These are phyloP conservation scores for Eristalinus sepulchralis DNA, from an alignment of 2,888 invertebrate species.

Conservation along the genomic window DNA sequence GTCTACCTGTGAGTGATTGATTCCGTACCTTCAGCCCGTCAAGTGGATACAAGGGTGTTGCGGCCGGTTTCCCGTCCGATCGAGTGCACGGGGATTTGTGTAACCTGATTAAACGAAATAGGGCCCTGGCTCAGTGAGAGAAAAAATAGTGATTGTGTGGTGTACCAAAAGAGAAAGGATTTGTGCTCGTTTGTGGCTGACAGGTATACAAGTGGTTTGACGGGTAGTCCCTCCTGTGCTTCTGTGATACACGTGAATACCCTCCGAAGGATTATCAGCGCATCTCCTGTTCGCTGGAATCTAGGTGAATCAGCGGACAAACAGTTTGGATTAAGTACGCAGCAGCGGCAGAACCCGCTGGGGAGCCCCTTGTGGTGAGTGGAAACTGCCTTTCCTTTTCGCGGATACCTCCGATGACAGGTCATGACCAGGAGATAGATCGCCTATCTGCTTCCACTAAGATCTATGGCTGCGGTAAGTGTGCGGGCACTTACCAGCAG, in stretches of 20 bases:
- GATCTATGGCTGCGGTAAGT: not conserved
- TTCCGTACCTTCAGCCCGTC: slow-evolving; percentile 49
- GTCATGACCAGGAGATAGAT: slow-evolving; percentile 53
- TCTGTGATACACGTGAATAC: slow-evolving; percentile 38
- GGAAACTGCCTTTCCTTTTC: not conserved
- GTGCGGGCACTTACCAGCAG: not conserved
- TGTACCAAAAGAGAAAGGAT: slow-evolving; percentile 59
- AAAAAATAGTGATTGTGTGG: slow-evolving; percentile 16
- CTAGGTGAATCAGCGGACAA: slow-evolving; percentile 55
- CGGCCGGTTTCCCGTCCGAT: slow-evolving; percentile 47
- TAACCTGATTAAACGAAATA: slow-evolving; percentile 62
- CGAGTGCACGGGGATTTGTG: slow-evolving; percentile 58
- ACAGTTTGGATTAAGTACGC: slow-evolving; percentile 50
- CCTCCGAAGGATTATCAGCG: slow-evolving; percentile 42
- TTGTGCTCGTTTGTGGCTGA: slow-evolving; percentile 45
- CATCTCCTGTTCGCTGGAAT: not conserved
- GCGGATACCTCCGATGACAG: slow-evolving; percentile 31
- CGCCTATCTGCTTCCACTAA: not conserved
- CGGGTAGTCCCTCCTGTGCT: slow-evolving; percentile 33
- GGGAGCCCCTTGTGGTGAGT: slow-evolving; percentile 39
- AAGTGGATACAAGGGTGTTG: slow-evolving; percentile 69
- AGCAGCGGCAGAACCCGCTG: not conserved
- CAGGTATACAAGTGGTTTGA: slow-evolving; percentile 32
- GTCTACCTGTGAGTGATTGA: slow-evolving; percentile 63
- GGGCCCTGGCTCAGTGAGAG: slow-evolving; percentile 12